Evolutionary conservation across 2,113 vertebrate genomes (phyloP).

Genomic region (Chamaea fasciata): DNA sequence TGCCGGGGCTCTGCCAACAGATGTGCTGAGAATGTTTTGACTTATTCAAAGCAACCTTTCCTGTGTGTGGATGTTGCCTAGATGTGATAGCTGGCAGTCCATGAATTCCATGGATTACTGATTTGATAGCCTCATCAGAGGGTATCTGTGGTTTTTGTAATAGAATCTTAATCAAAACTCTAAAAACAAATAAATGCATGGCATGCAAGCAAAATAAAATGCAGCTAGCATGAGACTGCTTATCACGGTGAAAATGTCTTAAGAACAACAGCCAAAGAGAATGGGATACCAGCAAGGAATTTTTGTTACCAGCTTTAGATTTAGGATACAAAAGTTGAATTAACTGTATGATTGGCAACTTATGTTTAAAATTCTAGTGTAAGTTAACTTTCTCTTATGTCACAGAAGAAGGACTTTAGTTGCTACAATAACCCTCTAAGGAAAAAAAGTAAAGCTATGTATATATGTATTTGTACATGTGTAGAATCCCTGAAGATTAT

Average conservation of each 20-base stretch:
- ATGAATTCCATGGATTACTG: neutral
- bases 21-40: neutral
- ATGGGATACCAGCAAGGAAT: neutral
- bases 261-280: neutral
- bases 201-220: neutral
- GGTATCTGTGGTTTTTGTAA: neutral
- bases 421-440: neutral
- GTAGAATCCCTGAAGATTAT: neutral
- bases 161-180: neutral
- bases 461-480: fast-evolving
- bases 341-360: neutral
- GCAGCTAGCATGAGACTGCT: neutral
- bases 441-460: neutral
- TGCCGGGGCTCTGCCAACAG: neutral
- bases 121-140: neutral
- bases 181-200: neutral
- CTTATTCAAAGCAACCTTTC: neutral
- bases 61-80: neutral
- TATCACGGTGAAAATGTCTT: neutral
- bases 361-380: neutral
- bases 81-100: neutral
- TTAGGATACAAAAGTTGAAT: neutral
- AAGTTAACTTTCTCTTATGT: neutral
- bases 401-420: neutral
- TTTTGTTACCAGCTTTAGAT: neutral